Evolutionary conservation across 2,888 invertebrate species (phyloP), one percentile per base, ranked within the genome.

Genomic region (Aphrophora alni): DNA sequence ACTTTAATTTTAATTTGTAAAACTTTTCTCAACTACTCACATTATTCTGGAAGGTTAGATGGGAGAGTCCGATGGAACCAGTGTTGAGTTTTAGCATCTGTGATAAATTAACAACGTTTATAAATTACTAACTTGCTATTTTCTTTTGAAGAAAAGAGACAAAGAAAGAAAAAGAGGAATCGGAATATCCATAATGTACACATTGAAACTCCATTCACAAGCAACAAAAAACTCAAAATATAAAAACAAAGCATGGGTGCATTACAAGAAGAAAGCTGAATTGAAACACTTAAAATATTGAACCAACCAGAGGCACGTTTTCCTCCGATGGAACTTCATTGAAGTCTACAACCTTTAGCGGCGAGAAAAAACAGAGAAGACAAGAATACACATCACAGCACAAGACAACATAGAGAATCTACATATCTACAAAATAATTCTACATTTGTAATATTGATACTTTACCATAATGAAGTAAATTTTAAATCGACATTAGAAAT

Each of bases 261-360:
- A 77, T 84, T 82, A 76, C 77, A 75, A 78, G 73, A 82, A 82
- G 77, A 75, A 84, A 83, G 80, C 83, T 83, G 80, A 81, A 28
- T 74, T 83, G 82, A 83, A 38, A 38, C 25, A 79, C 26, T 75
- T 77, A 72, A 79, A 26, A 38, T 69, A 80, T 69, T 69, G 73
- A 81, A 86, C 85, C 83, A 87, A 96, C 96, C 96, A 96, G 93
- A 92, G 95, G 95, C 90, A 95, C 93, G 91, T 94, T 95, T 92
- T 96, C 95, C 93, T 95, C 95, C 90, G 94, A 93, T 89, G 94
- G 93, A 91, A 92, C 91, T 91, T 95, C 94, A 92, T 93, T 94
- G 93, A 94, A 95, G 92, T 95, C 95, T 59, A 59, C 59, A 94
- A 94, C 94, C 93, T 84, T 83, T 81, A 77, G 81, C 82, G 78